Conservation (phyloP, 1,140 invertebrate genomes). For the Branchinecta lindahli region DNA sequence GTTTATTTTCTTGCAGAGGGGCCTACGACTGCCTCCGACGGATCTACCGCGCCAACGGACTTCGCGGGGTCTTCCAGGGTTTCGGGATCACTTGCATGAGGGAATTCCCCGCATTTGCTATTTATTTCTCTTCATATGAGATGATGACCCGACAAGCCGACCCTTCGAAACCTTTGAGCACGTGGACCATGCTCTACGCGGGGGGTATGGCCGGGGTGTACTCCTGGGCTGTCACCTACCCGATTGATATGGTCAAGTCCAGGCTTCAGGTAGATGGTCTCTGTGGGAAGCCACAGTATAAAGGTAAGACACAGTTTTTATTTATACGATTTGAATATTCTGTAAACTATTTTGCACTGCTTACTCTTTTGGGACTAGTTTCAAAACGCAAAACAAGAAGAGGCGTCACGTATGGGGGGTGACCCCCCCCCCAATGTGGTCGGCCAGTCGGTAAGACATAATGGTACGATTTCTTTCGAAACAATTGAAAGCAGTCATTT, state of each 20-base stretch:
- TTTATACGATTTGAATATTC: too few species aligned
- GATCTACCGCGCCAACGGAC: constrained; percentile 45
- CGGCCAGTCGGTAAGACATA: too few species aligned
- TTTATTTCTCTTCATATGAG: constrained; percentile 60
- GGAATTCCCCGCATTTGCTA: constrained; percentile 42
- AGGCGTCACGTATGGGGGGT: too few species aligned
- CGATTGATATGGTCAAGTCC: constrained; percentile 77
- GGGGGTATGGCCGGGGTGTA: constrained; percentile 65
- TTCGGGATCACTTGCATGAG: constrained; percentile 52
- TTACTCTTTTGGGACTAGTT: too few species aligned
- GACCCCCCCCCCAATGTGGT: too few species aligned
- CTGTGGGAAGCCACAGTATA: not conserved
- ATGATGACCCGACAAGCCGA: constrained; percentile 33
- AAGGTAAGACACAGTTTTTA: not conserved
- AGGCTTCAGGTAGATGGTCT: constrained; percentile 59
- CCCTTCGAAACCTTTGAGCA: constrained; percentile 26
- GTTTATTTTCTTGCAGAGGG: constrained; percentile 29
- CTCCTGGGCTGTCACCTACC: constrained; percentile 74
- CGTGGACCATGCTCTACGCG: constrained; percentile 46
- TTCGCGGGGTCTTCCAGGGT: constrained; percentile 54
- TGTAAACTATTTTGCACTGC: too few species aligned
- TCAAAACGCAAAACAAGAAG: too few species aligned
- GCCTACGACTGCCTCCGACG: constrained; percentile 46
- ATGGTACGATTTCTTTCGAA: too few species aligned
- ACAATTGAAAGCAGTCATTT: too few species aligned